Base-by-base conservation (phyloP, 2,797 vertebrate species). In the Sternotherus odoratus region DNA sequence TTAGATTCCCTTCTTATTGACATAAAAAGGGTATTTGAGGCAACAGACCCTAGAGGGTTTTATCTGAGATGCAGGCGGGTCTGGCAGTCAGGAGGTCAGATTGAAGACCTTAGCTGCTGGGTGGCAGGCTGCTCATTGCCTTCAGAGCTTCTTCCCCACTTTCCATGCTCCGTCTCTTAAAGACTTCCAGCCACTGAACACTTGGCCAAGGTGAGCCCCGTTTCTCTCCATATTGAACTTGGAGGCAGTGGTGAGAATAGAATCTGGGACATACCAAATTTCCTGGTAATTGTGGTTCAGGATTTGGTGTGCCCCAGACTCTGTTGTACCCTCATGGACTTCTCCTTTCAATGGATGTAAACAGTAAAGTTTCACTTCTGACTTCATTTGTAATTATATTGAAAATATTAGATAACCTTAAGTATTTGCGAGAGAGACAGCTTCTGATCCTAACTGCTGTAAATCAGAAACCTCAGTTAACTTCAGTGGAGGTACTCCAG, bases 81-180 rank as follows among this genome's bases (percentile, higher is more conserved):
- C 9, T 72, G 11, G 66, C 21, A 39, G 19, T 39, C 36, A 23
- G 33, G n/a, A 69, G 17, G n/a, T 69, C 36, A 69, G 63, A 69
- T 6, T 36, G 16, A 23, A 23, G 17, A 23, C 0, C 2, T 17
- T 21, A 49, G 13, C 39, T 77, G 13, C 4, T 21, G 24, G 33
- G 8, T 11, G 54, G 17, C 17, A 69, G 36, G 63, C 19, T 17
- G 12, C 17, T 26, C 33, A 24, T 54, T 56, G 13, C 39, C 33
- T 3, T 19, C 50, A 3, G 8, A 8, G 26, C 5, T 13, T 11
- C 12, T 3, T 49, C 30, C 12, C 28, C 11, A 5, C 17, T 54
- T 33, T n/a, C 24, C 72, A 60, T 30, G 57, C 12, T 60, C 28
- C 30, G 5, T 60, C 13, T 30, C 57, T 33, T 60, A 30, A 60